These are phyloP conservation scores for Cranoglanis bouderius DNA, from an alignment of 2,113 vertebrate genomes.

Conservation along the genomic window DNA sequence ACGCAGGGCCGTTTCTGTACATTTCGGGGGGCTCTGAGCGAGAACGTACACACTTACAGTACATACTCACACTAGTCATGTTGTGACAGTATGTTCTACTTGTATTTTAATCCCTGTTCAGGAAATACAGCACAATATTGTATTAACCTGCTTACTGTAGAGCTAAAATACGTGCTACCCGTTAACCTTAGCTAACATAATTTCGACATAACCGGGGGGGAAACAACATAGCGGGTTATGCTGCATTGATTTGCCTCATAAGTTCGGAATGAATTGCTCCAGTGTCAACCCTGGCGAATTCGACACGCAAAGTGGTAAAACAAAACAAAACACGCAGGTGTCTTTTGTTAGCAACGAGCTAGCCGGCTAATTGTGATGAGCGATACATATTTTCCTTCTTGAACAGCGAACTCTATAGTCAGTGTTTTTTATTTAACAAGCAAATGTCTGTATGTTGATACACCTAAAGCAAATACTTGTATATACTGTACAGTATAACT, in stretches of 20 bases:
- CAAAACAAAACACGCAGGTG: not conserved
- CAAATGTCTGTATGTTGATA: not conserved
- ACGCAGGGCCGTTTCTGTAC: not conserved
- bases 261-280: not conserved
- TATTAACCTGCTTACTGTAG: not conserved
- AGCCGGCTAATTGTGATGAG: not conserved
- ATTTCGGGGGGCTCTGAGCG: not conserved
- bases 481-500: too few species aligned
- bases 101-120: not conserved
- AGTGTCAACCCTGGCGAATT: not conserved
- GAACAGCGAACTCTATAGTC: not conserved
- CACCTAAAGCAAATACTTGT: too few species aligned
- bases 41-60: not conserved
- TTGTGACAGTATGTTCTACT: not conserved
- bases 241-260: not conserved
- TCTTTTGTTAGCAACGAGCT: not conserved
- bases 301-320: not conserved
- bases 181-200: not conserved
- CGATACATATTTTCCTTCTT: not conserved
- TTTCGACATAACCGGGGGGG: not conserved
- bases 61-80: not conserved
- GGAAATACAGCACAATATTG: not conserved
- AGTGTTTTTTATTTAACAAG: not conserved
- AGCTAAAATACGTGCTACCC: not conserved
- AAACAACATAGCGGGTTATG: not conserved